Evolutionary conservation across 2,113 vertebrate species (phyloP).

Genomic region (Lipophrys pholis): DNA sequence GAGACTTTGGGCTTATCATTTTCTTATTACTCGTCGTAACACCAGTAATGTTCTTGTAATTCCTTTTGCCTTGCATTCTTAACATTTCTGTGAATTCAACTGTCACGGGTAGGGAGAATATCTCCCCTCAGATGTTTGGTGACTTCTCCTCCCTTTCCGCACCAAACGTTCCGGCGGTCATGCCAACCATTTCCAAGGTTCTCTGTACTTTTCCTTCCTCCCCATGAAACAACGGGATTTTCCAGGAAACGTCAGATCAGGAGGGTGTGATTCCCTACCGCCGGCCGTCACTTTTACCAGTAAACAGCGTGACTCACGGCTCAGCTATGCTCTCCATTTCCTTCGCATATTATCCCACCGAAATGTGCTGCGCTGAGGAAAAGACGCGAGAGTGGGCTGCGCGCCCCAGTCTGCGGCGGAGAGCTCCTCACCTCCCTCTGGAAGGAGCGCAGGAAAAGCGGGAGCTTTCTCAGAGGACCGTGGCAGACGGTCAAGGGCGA

Average conservation of each 20-base stretch:
- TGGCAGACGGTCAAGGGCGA: slow-evolving; percentile 39
- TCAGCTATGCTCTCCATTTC: slow-evolving; percentile 84
- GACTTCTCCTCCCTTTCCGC: slow-evolving; percentile 76
- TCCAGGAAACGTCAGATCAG: slow-evolving; percentile 84
- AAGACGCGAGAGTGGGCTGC: slow-evolving; percentile 53
- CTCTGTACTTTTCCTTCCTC: slow-evolving; percentile 85
- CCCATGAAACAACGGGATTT: slow-evolving; percentile 83
- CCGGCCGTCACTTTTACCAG: slow-evolving; percentile 81
- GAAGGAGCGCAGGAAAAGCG: slow-evolving; percentile 47
- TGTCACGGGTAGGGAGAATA: slow-evolving; percentile 55
- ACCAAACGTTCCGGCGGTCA: slow-evolving; percentile 66
- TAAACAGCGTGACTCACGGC: slow-evolving; percentile 86
- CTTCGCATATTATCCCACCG: slow-evolving; percentile 82
- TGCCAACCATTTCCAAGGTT: slow-evolving; percentile 76
- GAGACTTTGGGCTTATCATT: background rate
- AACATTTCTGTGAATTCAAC: slow-evolving; percentile 72
- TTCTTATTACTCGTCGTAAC: background rate
- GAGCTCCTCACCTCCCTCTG: slow-evolving; percentile 45
- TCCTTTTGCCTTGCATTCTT: slow-evolving; percentile 71
- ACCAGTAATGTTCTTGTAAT: background rate
- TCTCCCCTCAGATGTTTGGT: slow-evolving; percentile 60
- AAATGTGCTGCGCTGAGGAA: slow-evolving; percentile 81
- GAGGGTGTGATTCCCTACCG: slow-evolving; percentile 85
- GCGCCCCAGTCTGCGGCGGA: slow-evolving; percentile 33
- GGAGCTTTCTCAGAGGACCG: slow-evolving; percentile 30